phyloP scores from a whole-genome alignment of 2,797 vertebrate genomes.

The Ctenochaetus hawaiiensis region DNA sequence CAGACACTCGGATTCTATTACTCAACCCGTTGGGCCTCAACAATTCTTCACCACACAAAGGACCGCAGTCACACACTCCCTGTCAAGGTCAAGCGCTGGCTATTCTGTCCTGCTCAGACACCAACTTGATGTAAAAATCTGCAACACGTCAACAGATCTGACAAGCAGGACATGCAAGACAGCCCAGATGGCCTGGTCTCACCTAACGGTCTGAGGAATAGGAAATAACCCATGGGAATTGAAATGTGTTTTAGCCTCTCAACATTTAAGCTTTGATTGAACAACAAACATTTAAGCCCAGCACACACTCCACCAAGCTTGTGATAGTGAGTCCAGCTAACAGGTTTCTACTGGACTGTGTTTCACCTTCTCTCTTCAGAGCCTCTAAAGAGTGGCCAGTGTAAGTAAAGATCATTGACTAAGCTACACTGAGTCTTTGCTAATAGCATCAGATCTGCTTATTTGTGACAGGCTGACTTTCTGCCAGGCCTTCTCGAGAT shows the following conservation, averaged over 20 bases:
- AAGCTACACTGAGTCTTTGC: conserved; percentile 48
- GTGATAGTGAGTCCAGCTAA: neutral
- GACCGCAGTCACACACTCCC: conserved; percentile 30
- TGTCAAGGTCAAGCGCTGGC: conserved; percentile 57
- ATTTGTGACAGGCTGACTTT: conserved; percentile 49
- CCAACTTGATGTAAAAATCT: conserved; percentile 36
- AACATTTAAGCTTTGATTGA: conserved; percentile 29
- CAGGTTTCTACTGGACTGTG: neutral
- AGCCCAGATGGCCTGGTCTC: conserved; percentile 51
- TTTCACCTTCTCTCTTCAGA: conserved; percentile 5
- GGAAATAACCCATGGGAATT: conserved; percentile 48
- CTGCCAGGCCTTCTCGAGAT: conserved; percentile 63
- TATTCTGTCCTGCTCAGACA: conserved; percentile 31
- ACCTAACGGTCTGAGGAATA: conserved; percentile 46
- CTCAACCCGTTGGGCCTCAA: conserved; percentile 48
- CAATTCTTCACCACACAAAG: conserved; percentile 59
- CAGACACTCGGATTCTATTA: conserved; percentile 44
- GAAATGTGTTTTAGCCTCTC: conserved; percentile 44
- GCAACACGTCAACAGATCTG: conserved; percentile 37
- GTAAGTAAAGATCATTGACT: conserved; percentile 65
- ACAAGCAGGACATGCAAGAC: neutral
- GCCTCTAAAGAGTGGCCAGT: conserved; percentile 23
- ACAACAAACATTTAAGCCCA: conserved; percentile 6
- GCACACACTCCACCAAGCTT: conserved; percentile 4
- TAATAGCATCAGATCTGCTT: conserved; percentile 72